Evolutionary conservation across 1,140 invertebrate genomes (phyloP).

Genomic region (Drosophila asahinai): DNA sequence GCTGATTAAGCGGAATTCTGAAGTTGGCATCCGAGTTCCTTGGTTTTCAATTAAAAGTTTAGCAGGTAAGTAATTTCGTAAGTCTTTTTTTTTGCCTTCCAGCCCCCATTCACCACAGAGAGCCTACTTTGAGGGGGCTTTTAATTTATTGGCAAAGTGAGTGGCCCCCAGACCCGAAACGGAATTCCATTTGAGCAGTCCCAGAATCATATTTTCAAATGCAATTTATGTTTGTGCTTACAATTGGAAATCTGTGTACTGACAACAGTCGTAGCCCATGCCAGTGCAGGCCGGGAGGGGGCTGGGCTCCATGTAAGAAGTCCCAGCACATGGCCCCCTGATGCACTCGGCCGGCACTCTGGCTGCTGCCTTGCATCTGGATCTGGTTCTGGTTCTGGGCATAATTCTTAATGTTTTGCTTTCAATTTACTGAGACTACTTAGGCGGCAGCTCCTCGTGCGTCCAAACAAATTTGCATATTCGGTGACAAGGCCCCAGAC

Average conservation of each 20-base stretch:
- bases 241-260: constrained; percentile 75
- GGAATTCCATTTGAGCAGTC: constrained; percentile 8
- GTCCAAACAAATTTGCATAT: constrained; percentile 68
- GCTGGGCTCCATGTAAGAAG: constrained; percentile 43
- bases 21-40: constrained; percentile 25
- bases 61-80: constrained; percentile 57
- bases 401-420: constrained; percentile 83
- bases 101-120: constrained; percentile 19
- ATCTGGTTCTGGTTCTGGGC: constrained; percentile 41
- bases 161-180: background rate
- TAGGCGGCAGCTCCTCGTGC: constrained; percentile 39
- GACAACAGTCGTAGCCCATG: constrained; percentile 48
- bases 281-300: constrained; percentile 9
- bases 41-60: constrained; percentile 79
- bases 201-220: constrained; percentile 35
- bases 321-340: constrained; percentile 59
- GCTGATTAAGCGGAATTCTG: constrained; percentile 46
- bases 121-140: constrained; percentile 35
- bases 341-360: constrained; percentile 36
- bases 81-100: constrained; percentile 17
- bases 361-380: constrained; percentile 51
- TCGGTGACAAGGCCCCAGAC: constrained; percentile 19
- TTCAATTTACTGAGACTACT: constrained; percentile 79
- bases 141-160: constrained; percentile 47
- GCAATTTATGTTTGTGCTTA: constrained; percentile 55